Conservation (phyloP, 2,797 vertebrate species). For the Chiloscyllium punctatum region DNA sequence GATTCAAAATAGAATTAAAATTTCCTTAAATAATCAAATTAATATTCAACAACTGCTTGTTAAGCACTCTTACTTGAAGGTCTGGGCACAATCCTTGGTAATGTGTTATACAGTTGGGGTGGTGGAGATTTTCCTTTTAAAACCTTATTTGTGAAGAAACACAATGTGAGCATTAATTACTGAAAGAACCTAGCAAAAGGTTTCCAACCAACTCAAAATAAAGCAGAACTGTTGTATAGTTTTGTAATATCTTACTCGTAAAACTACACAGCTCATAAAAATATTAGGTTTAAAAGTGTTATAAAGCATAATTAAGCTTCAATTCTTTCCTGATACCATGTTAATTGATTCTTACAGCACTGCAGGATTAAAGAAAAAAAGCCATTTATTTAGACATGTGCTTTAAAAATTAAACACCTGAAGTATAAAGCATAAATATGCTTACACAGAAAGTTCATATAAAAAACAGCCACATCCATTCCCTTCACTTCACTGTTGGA, state of each 20-base stretch:
- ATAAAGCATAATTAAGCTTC: no score
- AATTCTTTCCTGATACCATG: not conserved
- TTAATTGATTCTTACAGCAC: not conserved
- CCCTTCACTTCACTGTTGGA: not conserved
- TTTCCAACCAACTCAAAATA: not conserved
- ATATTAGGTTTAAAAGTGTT: not conserved
- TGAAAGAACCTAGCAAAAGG: not conserved
- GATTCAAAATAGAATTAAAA: not conserved
- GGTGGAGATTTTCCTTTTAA: not conserved
- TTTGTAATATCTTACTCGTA: not conserved
- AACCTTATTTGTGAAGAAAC: not conserved
- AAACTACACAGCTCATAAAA: not conserved
- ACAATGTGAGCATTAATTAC: not conserved
- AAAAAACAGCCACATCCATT: not conserved
- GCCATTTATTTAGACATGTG: constrained; percentile 4
- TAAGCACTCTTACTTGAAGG: not conserved
- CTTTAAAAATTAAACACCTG: constrained; percentile 16
- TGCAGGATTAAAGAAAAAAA: not conserved
- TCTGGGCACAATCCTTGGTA: not conserved
- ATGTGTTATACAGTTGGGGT: not conserved
- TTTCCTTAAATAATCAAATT: not conserved
- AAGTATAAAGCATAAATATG: constrained; percentile 32
- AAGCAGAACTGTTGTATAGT: not conserved
- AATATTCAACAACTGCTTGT: not conserved
- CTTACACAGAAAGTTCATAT: not conserved